Percentiles rank a stretch among this genome's conserved stretches.
Conservation (phyloP, 2,888 invertebrate species). For the Blera fallax region DNA sequence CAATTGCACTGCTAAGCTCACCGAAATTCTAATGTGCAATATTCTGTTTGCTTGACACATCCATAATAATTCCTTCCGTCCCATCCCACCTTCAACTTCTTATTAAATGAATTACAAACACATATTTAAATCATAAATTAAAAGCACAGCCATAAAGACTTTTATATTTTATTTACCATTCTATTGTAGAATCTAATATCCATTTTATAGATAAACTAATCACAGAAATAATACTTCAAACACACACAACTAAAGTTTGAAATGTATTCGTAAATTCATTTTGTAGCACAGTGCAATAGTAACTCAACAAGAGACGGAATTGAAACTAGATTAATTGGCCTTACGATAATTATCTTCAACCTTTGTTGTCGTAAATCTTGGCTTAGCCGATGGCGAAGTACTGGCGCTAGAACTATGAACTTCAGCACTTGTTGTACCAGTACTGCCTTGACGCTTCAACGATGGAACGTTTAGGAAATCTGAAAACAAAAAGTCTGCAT, state of each 20-base stretch:
- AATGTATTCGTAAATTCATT: constrained; percentile 27
- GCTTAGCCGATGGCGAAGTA: constrained; percentile 75
- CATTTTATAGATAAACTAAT: constrained; percentile 37
- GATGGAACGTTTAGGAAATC: constrained; percentile 78
- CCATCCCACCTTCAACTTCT: background rate
- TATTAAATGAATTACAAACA: background rate
- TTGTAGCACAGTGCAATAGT: constrained; percentile 33
- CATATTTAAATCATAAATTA: constrained; percentile 5
- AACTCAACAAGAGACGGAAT: constrained; percentile 47
- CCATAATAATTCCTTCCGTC: background rate
- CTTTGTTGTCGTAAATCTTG: constrained; percentile 75
- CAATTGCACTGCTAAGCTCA: too few species aligned
- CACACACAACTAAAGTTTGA: constrained; percentile 1
- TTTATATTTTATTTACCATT: constrained; percentile 23
- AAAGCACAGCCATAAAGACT: constrained; percentile 56
- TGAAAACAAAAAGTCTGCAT: constrained; percentile 79
- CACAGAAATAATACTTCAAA: constrained; percentile 51
- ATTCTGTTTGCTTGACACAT: too few species aligned
- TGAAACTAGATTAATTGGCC: constrained; percentile 30
- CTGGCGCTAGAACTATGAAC: constrained; percentile 62
- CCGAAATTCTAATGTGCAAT: too few species aligned
- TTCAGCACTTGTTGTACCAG: constrained; percentile 43
- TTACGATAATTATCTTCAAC: constrained; percentile 73
- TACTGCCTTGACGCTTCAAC: constrained; percentile 69
- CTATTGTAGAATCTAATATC: background rate